Evolutionary conservation across 2,888 invertebrate species (phyloP), one percentile per base, ranked within the genome.

Genomic region (Drosophila bunnanda): DNA sequence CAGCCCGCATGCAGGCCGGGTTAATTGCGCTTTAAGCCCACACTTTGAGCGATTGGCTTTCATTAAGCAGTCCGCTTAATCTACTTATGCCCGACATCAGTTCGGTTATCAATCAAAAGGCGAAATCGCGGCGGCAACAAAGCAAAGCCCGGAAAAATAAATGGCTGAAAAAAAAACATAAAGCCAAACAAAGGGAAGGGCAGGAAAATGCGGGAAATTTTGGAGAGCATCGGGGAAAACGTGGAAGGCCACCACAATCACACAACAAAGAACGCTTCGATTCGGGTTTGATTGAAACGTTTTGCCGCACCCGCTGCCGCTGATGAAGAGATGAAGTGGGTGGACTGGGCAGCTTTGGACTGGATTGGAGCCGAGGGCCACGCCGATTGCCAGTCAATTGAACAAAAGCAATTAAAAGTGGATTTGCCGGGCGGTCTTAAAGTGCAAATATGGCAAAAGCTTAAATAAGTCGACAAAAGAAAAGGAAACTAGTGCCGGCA

Each of bases 321-420:
- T 39, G 65, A 60, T 61, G 56, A 69, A 68, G 65, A 76, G 67
- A 75, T 59, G 69, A 73, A 71, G 62, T 62, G 50, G 50, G 55
- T 25, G 60, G 46, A 32, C 32, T 52, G 59, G 43, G 17, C 20
- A 10, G 15, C 20, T 28, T 10, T 17, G 46, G 32, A 15, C 32
- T 34, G 17, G 17, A 28, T 32, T 15, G 30, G 30, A 15, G 54
- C 60, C 36, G 39, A 46, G 43, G 56, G 55, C 66, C 28, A 56
- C 77, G 77, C 75, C 79, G 78, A 80, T 88, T 76, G 78, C 80
- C 89, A 88, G 85, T 86, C 90, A 90, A 88, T 84, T 89, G 89
- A 84, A 90, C 86, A 91, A 89, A 91, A 90, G 89, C 88, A 91
- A 90, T 91, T 91, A 90, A 91, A 90, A 90, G 82, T 81, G 88